Conservation (phyloP, 2,888 invertebrate species). For the Unio pictorum region DNA sequence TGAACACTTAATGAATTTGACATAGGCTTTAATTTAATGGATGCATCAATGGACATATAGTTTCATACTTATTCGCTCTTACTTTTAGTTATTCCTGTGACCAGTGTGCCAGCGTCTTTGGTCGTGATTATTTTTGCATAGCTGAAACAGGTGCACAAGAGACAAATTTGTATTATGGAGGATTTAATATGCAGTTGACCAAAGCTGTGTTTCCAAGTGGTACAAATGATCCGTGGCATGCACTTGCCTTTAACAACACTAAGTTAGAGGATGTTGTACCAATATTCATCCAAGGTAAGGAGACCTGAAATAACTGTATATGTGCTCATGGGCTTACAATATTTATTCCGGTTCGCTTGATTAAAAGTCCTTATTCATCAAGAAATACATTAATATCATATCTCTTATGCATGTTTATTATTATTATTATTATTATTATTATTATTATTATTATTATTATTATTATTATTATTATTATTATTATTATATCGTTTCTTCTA, state of each 20-base stretch:
- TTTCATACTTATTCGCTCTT: too few relatives aligned
- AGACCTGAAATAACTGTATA: neutral
- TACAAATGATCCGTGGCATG: constrained; percentile 80
- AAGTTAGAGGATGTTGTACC: constrained; percentile 58
- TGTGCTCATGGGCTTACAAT: neutral
- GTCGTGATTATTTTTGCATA: constrained; percentile 76
- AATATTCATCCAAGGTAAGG: constrained; percentile 65
- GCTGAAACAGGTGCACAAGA: constrained; percentile 77
- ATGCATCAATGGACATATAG: too few relatives aligned
- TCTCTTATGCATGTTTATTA: too few relatives aligned
- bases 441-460: too few relatives aligned
- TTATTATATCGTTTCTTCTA: too few relatives aligned
- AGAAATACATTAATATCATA: too few relatives aligned
- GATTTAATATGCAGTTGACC: constrained; percentile 78
- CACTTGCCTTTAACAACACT: constrained; percentile 67
- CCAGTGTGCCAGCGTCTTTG: constrained; percentile 87
- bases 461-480: too few relatives aligned
- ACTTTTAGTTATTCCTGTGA: constrained; percentile 77
- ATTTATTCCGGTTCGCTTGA: too few relatives aligned
- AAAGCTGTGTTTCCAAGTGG: constrained; percentile 89
- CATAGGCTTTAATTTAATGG: too few relatives aligned
- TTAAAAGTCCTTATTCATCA: too few relatives aligned
- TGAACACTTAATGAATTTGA: too few relatives aligned
- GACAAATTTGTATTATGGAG: constrained; percentile 84
- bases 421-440: too few relatives aligned